A percentile compares a stretch with the other conserved stretches of the same genome.
Conservation (phyloP, 2,113 vertebrate species). For the Thamnophis sirtalis region DNA sequence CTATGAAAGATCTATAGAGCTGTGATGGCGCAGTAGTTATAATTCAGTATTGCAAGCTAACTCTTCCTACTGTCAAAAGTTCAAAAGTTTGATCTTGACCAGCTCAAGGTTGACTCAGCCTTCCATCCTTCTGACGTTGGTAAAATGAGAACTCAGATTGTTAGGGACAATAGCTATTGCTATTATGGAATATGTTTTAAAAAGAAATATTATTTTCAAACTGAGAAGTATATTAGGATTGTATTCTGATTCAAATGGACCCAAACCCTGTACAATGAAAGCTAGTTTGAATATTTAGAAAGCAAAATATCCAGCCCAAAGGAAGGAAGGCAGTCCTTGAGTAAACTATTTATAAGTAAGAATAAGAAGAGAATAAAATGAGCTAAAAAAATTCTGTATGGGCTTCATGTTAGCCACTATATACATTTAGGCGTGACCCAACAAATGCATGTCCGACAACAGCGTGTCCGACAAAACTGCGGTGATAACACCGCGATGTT, state of each 20-base stretch:
- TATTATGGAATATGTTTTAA: not conserved
- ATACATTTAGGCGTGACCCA: too few species aligned
- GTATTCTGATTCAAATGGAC: not conserved
- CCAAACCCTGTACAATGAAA: not conserved
- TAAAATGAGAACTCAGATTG: not conserved
- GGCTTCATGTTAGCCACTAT: not conserved
- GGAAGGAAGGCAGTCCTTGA: not conserved
- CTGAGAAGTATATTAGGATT: not conserved
- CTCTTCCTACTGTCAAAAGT: not conserved
- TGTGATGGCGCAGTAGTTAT: not conserved
- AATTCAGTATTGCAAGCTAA: not conserved
- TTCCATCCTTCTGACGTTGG: not conserved
- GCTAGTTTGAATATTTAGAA: not conserved
- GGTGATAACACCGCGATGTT: too few species aligned
- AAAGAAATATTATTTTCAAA: not conserved
- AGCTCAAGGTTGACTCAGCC: not conserved
- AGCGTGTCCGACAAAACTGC: too few species aligned
- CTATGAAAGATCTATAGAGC: not conserved
- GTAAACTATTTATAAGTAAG: not conserved
- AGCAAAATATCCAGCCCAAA: not conserved
- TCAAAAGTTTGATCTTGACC: not conserved
- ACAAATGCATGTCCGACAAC: too few species aligned
- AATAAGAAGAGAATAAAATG: not conserved
- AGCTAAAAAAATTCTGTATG: not conserved
- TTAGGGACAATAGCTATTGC: not conserved